These are phyloP conservation scores for Brachypteracias leptosomus DNA, from an alignment of 2,113 vertebrate species.

Conservation along the genomic window DNA sequence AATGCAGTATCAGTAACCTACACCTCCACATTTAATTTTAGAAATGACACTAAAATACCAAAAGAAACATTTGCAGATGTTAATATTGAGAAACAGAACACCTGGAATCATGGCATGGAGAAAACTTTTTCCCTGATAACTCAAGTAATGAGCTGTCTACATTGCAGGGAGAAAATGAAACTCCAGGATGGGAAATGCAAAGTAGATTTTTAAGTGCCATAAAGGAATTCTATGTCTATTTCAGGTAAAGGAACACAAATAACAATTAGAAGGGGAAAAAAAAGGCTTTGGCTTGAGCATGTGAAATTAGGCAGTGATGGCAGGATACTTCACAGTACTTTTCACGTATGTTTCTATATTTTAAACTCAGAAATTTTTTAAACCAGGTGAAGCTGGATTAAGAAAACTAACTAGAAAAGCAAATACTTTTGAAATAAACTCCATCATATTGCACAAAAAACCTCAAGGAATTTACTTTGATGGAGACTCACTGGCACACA, in stretches of 20 bases:
- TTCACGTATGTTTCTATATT: background rate
- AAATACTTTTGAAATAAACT: background rate
- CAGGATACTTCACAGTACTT: background rate
- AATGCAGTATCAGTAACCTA: background rate
- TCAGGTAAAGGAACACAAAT: background rate
- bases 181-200: background rate
- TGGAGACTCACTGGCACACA: background rate
- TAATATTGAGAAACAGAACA: background rate
- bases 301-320: background rate
- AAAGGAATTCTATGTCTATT: background rate
- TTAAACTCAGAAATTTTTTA: background rate
- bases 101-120: background rate
- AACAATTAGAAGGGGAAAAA: background rate
- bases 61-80: background rate
- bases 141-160: background rate
- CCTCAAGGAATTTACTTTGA: background rate
- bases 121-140: background rate
- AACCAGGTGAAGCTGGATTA: background rate
- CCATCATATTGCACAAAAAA: background rate
- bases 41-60: background rate
- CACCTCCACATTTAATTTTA: background rate
- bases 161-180: background rate
- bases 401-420: background rate
- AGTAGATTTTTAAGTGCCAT: background rate
- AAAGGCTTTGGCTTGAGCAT: background rate